Evolutionary conservation across 53 echinoderm and acorn worm species (phyloP).

Genomic region (Actinopyga echinites): DNA sequence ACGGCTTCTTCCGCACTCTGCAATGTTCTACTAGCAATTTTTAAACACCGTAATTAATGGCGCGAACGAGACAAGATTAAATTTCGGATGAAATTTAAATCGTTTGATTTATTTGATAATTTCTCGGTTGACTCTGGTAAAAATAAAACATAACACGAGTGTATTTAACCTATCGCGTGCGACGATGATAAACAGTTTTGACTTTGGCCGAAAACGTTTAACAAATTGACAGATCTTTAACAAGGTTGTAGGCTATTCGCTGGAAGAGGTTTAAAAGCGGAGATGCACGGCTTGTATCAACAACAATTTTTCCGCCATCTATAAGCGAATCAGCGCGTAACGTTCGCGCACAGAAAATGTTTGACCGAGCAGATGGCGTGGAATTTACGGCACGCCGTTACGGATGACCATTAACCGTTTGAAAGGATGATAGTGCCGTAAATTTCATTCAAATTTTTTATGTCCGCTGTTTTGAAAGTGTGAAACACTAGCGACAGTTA

Average conservation of each 20-base stretch:
- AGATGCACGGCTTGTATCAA: background rate
- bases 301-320: slow-evolving; percentile 5
- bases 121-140: background rate
- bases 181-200: slow-evolving; percentile 25
- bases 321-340: background rate
- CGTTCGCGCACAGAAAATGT: background rate
- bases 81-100: background rate
- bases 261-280: background rate
- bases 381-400: too few relatives aligned
- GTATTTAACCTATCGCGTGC: background rate
- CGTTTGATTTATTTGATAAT: background rate
- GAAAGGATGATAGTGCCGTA: too few relatives aligned
- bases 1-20: too few relatives aligned
- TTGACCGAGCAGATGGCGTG: too few relatives aligned
- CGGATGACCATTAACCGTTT: too few relatives aligned
- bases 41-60: too few relatives aligned
- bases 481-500: too few relatives aligned
- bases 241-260: background rate
- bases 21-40: too few relatives aligned
- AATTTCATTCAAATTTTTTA: too few relatives aligned
- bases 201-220: slow-evolving; percentile 9
- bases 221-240: slow-evolving; percentile 28
- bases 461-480: too few relatives aligned
- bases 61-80: background rate
- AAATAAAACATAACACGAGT: background rate